Evolutionary conservation across 2,888 invertebrate genomes (phyloP).

Genomic region (Callosobruchus maculatus): DNA sequence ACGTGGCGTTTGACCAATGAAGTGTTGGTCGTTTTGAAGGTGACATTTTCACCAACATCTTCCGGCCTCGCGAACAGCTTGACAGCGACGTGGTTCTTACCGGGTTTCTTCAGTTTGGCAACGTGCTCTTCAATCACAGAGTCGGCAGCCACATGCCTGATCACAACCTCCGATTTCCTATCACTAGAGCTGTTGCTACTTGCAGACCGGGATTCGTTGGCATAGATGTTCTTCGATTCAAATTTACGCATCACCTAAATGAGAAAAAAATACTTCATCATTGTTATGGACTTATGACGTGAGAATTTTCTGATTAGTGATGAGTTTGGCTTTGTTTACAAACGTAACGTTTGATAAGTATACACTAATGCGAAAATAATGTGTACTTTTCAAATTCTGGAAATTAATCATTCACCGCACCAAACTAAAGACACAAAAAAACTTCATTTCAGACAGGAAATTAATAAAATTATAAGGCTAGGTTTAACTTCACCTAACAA

Average conservation of each 20-base stretch:
- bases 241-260: background rate
- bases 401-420: too few relatives aligned
- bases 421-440: too few relatives aligned
- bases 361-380: too few relatives aligned
- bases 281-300: too few relatives aligned
- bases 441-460: too few relatives aligned
- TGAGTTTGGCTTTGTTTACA: too few relatives aligned
- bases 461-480: too few relatives aligned
- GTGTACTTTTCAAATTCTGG: too few relatives aligned
- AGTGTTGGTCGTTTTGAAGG: background rate
- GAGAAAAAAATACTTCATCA: too few relatives aligned
- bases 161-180: background rate
- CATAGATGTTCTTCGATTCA: background rate
- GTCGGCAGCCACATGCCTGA: conserved; percentile 16
- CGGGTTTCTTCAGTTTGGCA: background rate
- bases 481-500: too few relatives aligned
- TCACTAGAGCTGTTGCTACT: background rate
- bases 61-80: background rate
- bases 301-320: too few relatives aligned
- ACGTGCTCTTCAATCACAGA: conserved; percentile 1
- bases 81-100: background rate
- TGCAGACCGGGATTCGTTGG: background rate
- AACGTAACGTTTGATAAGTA: too few relatives aligned
- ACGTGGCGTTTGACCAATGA: conserved; percentile 1
- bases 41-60: background rate